A percentile compares a stretch with the other conserved stretches of the same genome.
Evolutionary conservation across 1,140 invertebrate genomes (phyloP).

Genomic region (Microplitis mediator): DNA sequence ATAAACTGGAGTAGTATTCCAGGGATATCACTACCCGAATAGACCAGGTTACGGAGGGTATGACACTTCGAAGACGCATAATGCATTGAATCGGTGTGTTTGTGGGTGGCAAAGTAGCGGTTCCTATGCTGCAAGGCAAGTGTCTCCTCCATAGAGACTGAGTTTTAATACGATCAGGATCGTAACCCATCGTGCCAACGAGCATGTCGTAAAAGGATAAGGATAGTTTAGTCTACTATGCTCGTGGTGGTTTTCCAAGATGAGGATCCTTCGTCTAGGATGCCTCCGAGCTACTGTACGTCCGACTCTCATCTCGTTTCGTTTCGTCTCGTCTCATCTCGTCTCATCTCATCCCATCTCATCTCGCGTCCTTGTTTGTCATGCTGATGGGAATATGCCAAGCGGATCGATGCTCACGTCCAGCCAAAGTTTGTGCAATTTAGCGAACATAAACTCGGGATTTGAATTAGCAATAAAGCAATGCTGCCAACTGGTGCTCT

Average conservation of each 20-base stretch:
- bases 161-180: conserved; percentile 3
- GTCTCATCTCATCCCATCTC: too few relatives aligned
- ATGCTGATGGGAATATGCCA: background rate
- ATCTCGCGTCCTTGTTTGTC: background rate
- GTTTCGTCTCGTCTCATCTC: too few relatives aligned
- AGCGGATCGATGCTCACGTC: background rate
- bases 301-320: too few relatives aligned
- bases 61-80: conserved; percentile 12
- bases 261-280: background rate
- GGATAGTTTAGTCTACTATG: background rate
- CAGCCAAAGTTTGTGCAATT: conserved; percentile 1
- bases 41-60: background rate
- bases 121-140: background rate
- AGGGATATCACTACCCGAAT: background rate
- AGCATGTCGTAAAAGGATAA: conserved; percentile 6
- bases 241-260: conserved; percentile 10
- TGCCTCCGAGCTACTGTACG: too few relatives aligned
- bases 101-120: background rate
- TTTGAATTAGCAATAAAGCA: background rate
- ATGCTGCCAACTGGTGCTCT: background rate
- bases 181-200: conserved; percentile 16
- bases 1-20: conserved; percentile 6
- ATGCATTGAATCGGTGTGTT: conserved; percentile 14
- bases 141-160: background rate
- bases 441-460: background rate